A percentile compares a stretch with the other conserved stretches of the same genome.
Evolutionary conservation across 2,888 invertebrate species (phyloP).

Genomic region (Ennomos quercinarius): DNA sequence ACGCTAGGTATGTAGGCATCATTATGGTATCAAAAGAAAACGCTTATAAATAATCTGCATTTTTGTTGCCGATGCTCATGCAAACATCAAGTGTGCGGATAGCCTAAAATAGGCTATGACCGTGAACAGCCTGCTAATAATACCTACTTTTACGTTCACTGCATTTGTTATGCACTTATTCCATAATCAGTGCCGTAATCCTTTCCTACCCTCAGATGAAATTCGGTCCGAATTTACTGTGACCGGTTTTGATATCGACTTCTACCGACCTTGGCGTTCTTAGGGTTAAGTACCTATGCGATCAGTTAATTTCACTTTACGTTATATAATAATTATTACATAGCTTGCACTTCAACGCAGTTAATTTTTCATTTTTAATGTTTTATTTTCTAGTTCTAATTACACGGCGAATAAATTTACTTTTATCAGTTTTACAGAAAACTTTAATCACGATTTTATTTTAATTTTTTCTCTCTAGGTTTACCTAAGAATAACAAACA

Average conservation of each 20-base stretch:
- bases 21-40: too few relatives aligned
- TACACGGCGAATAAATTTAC: too few relatives aligned
- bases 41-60: too few relatives aligned
- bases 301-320: conserved; percentile 12
- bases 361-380: too few relatives aligned
- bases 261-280: conserved; percentile 62
- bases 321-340: conserved; percentile 2
- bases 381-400: too few relatives aligned
- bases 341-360: too few relatives aligned
- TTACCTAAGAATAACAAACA: too few relatives aligned
- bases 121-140: conserved; percentile 24
- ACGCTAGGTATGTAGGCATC: too few relatives aligned
- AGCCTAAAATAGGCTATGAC: conserved; percentile 12
- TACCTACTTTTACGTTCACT: conserved; percentile 27
- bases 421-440: too few relatives aligned
- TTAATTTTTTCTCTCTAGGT: too few relatives aligned
- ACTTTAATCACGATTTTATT: too few relatives aligned
- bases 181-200: conserved; percentile 34
- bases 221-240: conserved; percentile 51
- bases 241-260: conserved; percentile 50
- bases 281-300: conserved; percentile 25
- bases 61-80: too few relatives aligned
- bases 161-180: conserved; percentile 34
- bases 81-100: conserved; percentile 1
- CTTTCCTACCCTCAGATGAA: conserved; percentile 29